Evolutionary conservation across 2,113 vertebrate species (phyloP), one percentile per base, ranked within the genome.

Genomic region (Platysternon megacephalum): DNA sequence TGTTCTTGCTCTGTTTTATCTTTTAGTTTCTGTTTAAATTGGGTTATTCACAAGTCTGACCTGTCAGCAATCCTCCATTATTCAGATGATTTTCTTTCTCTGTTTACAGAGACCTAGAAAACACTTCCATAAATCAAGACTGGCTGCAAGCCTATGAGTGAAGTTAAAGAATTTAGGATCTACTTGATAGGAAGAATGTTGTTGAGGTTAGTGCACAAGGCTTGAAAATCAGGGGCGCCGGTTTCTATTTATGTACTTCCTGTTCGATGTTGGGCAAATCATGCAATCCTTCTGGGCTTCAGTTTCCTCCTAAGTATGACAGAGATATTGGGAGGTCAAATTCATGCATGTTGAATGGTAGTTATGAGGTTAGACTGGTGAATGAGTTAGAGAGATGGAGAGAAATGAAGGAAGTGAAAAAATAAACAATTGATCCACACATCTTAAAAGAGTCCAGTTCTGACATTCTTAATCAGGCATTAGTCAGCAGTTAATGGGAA

Each of bases 51-150:
- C 65, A 91, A 79, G 80, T 16, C 12, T 21, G 52, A 14, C 24
- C 91, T 87, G 79, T 91, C 87, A 91, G 85, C 39, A 93, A 6
- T 56, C 10, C 9, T 49, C 26, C 8, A 6, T 85, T 92, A 91
- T 82, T 94, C 84, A 55, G 42, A 91, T 35, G 22, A 80, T 53
- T 96, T 91, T 93, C 39, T 11, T 74, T 85, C 91, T 80, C 82
- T 85, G 88, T 8, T 44, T 89, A 81, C 19, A 21, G 46, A 91
- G 28, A 5, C 3, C 29, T 65, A 88, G 79, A 94, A 92, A 93
- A 35, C 46, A 82, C 49, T 87, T 86, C 32, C 14, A 74, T 96
- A 96, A 96, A 96, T 93, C 87, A 93, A 91, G 65, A 84, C 16
- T 88, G 8, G 56, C 84, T 94, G 3, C 88, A 58, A 95, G 82